A percentile compares a stretch with the other conserved stretches of the same genome.
Conservation (phyloP, 2,888 invertebrate species). For the Xestia ashworthii region DNA sequence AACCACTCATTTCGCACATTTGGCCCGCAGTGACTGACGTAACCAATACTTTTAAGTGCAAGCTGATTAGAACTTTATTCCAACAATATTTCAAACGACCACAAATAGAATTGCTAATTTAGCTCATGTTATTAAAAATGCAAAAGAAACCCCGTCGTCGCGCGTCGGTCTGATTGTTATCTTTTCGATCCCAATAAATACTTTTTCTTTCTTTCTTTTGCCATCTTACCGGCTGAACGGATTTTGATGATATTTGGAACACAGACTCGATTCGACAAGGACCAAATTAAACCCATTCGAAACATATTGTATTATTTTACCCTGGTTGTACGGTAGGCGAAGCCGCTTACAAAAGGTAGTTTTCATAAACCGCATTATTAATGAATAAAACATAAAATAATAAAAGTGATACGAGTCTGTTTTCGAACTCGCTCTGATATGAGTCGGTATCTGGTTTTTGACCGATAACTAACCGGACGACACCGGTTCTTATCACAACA, state of each 20-base stretch:
- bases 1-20: no score
- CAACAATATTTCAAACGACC: no score
- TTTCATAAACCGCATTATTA: not conserved
- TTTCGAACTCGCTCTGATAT: slow-evolving; percentile 8
- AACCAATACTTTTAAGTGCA: no score
- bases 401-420: slow-evolving; percentile 25
- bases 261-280: no score
- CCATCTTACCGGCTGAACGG: not conserved
- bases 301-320: not conserved
- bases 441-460: slow-evolving; percentile 39
- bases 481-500: slow-evolving; percentile 42
- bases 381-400: slow-evolving; percentile 3
- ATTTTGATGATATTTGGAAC: not conserved
- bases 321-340: not conserved
- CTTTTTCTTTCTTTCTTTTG: no score
- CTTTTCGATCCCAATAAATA: no score
- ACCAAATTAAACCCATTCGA: no score
- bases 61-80: no score
- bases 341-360: not conserved
- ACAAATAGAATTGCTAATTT: no score
- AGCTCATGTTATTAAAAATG: not conserved
- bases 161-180: not conserved
- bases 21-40: no score
- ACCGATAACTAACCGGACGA: slow-evolving; percentile 24
- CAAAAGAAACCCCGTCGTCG: not conserved